Conservation (phyloP, 2,797 vertebrate genomes). For the Epinephelus malabaricus region DNA sequence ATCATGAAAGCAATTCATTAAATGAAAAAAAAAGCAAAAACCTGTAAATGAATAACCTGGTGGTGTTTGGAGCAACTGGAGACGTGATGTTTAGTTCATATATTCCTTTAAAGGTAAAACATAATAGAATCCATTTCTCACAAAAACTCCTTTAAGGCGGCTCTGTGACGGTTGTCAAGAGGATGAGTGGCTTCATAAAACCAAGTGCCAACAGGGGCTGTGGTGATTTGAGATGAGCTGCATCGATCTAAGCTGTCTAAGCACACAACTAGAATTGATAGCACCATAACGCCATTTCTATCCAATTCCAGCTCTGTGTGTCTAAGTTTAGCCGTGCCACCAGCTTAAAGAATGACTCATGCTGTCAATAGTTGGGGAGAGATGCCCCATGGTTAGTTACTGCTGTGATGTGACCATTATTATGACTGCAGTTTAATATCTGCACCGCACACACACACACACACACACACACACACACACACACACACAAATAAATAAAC, state of each 20-base stretch:
- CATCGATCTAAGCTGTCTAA: constrained; percentile 75
- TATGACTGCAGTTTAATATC: constrained; percentile 54
- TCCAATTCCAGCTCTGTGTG: constrained; percentile 58
- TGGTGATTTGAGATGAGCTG: constrained; percentile 71
- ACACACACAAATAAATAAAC: constrained; percentile 14
- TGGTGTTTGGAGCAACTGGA: constrained; percentile 10
- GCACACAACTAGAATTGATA: constrained; percentile 69
- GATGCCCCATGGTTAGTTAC: constrained; percentile 55
- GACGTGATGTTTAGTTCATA: constrained; percentile 7
- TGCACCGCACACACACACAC: background rate
- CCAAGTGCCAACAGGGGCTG: constrained; percentile 70
- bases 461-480: constrained; percentile 5
- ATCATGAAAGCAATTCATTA: background rate
- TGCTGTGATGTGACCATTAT: constrained; percentile 60
- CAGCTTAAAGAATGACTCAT: constrained; percentile 66
- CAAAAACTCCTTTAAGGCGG: constrained; percentile 56
- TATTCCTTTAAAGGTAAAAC: constrained; percentile 37
- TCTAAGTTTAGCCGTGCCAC: constrained; percentile 70
- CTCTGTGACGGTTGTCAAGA: constrained; percentile 71
- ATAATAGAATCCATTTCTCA: constrained; percentile 71
- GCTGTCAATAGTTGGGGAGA: constrained; percentile 54
- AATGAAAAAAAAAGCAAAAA: background rate
- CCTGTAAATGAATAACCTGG: background rate
- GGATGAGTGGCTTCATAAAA: constrained; percentile 82
- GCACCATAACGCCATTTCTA: constrained; percentile 49